phyloP scores from a whole-genome alignment of 2,888 invertebrate species.

The Morpho helenor region DNA sequence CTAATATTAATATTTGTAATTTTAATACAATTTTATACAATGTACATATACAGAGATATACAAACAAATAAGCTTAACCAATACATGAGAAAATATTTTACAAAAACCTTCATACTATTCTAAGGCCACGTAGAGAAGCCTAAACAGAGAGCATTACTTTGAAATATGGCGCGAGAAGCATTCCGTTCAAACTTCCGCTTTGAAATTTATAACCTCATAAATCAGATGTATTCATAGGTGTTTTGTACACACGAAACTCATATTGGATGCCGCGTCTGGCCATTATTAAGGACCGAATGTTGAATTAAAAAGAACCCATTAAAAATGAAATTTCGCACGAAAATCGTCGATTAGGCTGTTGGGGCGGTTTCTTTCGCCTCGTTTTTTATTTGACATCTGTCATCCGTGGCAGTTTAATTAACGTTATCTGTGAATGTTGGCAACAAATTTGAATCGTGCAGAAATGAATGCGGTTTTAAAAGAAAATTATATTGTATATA shows the following conservation, averaged over 20 bases:
- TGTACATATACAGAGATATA: no score
- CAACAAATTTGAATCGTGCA: neutral
- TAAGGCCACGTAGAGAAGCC: constrained; percentile 35
- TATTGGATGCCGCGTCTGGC: constrained; percentile 31
- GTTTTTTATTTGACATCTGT: constrained; percentile 19
- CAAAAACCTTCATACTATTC: constrained; percentile 21
- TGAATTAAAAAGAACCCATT: constrained; percentile 25
- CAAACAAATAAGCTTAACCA: no score
- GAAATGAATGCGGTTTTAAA: no score
- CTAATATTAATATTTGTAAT: no score
- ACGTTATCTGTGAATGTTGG: constrained; percentile 16
- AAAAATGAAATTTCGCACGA: constrained; percentile 13
- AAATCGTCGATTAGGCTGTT: constrained; percentile 18
- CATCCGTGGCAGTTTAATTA: constrained; percentile 21
- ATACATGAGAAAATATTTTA: neutral
- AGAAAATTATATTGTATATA: no score
- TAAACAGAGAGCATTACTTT: constrained; percentile 49
- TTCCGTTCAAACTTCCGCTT: constrained; percentile 42
- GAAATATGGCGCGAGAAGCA: constrained; percentile 49
- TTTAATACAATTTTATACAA: no score
- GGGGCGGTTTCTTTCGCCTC: constrained; percentile 2
- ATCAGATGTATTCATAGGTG: constrained; percentile 52
- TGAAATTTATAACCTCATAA: constrained; percentile 50
- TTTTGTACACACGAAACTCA: constrained; percentile 44
- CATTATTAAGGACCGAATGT: constrained; percentile 28